Percentiles rank a stretch among this genome's conserved stretches.
phyloP scores from a whole-genome alignment of 2,113 vertebrate genomes.

The Rafetus swinhoei region DNA sequence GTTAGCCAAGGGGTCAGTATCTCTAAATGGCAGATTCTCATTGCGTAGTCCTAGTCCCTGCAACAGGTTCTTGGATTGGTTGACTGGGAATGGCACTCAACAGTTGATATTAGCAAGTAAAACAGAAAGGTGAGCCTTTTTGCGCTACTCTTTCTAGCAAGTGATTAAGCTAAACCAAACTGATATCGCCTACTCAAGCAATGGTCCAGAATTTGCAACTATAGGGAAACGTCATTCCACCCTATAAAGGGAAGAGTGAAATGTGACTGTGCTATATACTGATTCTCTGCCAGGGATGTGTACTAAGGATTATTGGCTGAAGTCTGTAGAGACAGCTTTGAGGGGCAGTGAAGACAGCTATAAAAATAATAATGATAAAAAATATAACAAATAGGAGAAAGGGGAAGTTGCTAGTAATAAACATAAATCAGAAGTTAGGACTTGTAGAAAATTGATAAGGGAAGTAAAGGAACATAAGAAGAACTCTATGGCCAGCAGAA shows the following conservation, averaged over 20 bases:
- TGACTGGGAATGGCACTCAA: not conserved
- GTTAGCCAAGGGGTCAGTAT: not conserved
- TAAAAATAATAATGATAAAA: not conserved
- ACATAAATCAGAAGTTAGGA: not conserved
- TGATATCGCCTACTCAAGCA: not conserved
- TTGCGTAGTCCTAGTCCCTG: not conserved
- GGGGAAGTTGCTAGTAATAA: not conserved
- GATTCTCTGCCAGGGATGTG: slow-evolving; percentile 9
- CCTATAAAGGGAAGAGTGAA: not conserved
- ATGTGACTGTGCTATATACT: not conserved
- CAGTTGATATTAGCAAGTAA: not conserved
- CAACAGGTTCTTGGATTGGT: not conserved
- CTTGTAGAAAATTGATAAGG: not conserved
- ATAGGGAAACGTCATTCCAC: not conserved
- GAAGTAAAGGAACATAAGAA: not conserved
- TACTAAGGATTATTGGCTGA: slow-evolving; percentile 23
- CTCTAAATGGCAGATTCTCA: not conserved
- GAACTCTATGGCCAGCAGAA: not conserved
- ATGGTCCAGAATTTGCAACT: slow-evolving; percentile 12
- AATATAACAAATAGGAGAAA: too few species aligned
- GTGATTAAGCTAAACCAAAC: not conserved
- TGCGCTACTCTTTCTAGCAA: not conserved
- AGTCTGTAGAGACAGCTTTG: slow-evolving; percentile 40
- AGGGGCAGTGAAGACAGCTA: not conserved
- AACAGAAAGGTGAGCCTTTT: not conserved